Conservation (phyloP, 2,113 vertebrate genomes). For the Ahaetulla prasina region DNA sequence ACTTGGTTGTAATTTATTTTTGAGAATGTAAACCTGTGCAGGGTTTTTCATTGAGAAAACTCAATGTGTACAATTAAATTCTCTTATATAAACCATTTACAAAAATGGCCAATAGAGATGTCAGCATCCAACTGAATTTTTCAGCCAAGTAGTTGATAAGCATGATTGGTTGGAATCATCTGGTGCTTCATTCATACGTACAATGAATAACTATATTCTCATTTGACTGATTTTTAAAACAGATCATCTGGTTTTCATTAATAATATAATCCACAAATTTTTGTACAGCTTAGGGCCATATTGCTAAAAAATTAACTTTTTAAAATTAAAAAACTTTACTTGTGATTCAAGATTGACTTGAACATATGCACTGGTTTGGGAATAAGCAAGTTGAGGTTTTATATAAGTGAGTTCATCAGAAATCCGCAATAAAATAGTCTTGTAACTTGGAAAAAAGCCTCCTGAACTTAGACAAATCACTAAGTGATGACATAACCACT, state of each 20-base stretch:
- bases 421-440: not conserved
- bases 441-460: no score
- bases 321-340: not conserved
- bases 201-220: not conserved
- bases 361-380: not conserved
- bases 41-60: not conserved
- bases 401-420: not conserved
- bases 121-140: not conserved
- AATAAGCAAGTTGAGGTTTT: not conserved
- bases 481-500: not conserved
- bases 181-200: not conserved
- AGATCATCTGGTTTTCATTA: not conserved
- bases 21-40: not conserved
- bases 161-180: not conserved
- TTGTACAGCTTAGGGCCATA: not conserved
- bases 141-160: not conserved
- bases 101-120: not conserved
- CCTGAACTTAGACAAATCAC: not conserved
- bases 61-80: not conserved
- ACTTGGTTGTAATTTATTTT: not conserved
- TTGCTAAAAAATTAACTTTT: not conserved
- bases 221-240: not conserved
- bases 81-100: not conserved
- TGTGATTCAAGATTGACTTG: not conserved
- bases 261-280: not conserved